Conservation (phyloP, 64 coral and sea anemone genomes). For the Stylophora pistillata region DNA sequence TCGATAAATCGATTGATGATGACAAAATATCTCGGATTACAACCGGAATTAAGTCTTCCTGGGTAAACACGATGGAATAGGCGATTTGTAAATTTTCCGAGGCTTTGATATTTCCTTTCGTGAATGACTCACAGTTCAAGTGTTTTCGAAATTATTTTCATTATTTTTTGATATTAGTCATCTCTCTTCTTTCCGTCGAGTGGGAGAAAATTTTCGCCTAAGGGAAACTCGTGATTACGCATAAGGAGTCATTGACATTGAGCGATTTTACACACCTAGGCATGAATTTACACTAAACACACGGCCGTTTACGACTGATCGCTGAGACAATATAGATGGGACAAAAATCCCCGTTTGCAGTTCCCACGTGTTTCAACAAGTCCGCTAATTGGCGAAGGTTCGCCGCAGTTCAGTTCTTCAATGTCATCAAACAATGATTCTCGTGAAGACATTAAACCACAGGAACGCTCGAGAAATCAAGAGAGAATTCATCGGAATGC, state of each 20-base stretch:
- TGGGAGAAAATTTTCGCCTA: slow-evolving; percentile 19
- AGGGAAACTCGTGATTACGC: slow-evolving; percentile 28
- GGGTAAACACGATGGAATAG: background rate
- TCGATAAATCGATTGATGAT: slow-evolving; percentile 26
- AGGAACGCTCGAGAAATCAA: slow-evolving; percentile 85
- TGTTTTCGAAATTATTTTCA: slow-evolving; percentile 8
- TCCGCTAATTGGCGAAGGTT: slow-evolving; percentile 82
- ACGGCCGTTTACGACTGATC: background rate
- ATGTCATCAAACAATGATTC: slow-evolving; percentile 90
- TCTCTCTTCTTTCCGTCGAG: slow-evolving; percentile 22
- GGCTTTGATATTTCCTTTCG: slow-evolving; percentile 21
- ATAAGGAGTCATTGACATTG: slow-evolving; percentile 22
- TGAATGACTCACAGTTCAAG: slow-evolving; percentile 21
- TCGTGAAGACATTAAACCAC: slow-evolving; percentile 82
- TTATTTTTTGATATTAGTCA: slow-evolving; percentile 36
- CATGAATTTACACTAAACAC: background rate
- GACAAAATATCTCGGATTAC: slow-evolving; percentile 22
- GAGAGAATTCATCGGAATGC: slow-evolving; percentile 82
- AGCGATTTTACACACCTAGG: slow-evolving; percentile 6
- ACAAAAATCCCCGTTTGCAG: slow-evolving; percentile 38
- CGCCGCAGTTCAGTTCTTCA: slow-evolving; percentile 66
- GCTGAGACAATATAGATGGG: slow-evolving; percentile 12
- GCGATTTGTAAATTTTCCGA: slow-evolving; percentile 11
- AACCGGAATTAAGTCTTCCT: slow-evolving; percentile 10
- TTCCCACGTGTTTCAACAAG: slow-evolving; percentile 76